These are phyloP conservation scores for Tyria jacobaeae DNA, from an alignment of 2,888 invertebrate genomes.

Conservation along the genomic window DNA sequence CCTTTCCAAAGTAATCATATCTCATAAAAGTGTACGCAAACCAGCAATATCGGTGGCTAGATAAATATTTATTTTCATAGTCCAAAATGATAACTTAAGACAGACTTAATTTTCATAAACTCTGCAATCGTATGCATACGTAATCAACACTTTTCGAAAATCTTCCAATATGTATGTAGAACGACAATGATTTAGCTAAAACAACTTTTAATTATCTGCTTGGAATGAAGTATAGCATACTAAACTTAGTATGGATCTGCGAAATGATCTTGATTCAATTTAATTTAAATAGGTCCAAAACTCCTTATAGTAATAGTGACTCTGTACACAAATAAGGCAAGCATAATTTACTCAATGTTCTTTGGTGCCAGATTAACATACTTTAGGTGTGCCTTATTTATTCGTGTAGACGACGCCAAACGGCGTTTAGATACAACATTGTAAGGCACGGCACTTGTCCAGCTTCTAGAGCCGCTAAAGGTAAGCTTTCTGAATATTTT, in stretches of 20 bases:
- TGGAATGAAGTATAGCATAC: conserved; percentile 55
- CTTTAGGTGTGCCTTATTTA: conserved; percentile 52
- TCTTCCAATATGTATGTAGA: conserved; percentile 22
- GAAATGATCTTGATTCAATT: conserved; percentile 48
- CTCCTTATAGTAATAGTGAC: conserved; percentile 53
- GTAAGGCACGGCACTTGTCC: conserved; percentile 18
- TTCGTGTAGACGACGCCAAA: conserved; percentile 22
- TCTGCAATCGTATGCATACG: background rate
- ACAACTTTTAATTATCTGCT: conserved; percentile 39
- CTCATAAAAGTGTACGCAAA: conserved; percentile 25
- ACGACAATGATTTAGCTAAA: conserved; percentile 26
- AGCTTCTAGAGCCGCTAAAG: conserved; percentile 22
- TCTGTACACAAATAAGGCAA: conserved; percentile 54
- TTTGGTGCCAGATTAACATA: conserved; percentile 44
- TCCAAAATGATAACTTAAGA: too few species aligned
- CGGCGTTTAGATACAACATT: conserved; percentile 29
- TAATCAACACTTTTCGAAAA: background rate
- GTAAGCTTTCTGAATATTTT: conserved; percentile 12
- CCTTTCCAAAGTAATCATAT: conserved; percentile 49
- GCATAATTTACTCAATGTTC: conserved; percentile 42
- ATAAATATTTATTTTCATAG: too few species aligned
- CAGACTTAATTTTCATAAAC: too few species aligned
- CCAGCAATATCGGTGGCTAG: background rate
- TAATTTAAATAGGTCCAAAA: conserved; percentile 48
- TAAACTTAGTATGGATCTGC: conserved; percentile 34